Evolutionary conservation across 2,888 invertebrate genomes (phyloP), one percentile per base, ranked within the genome.

Genomic region (Chrysolina haemoptera): DNA sequence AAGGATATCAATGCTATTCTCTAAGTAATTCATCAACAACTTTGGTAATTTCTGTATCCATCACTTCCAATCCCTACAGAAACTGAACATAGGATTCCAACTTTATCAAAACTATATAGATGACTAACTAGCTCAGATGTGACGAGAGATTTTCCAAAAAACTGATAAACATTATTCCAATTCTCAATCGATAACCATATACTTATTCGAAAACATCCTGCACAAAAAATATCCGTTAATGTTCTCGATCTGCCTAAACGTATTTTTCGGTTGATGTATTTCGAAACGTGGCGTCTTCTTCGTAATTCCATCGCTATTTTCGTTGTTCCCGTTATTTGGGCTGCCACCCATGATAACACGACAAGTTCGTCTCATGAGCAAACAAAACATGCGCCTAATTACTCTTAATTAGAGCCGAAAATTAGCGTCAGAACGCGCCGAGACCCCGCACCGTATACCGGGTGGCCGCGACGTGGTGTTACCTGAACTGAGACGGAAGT

Each of bases 371-470:
- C 69, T 65, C 65, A 73, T 68, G 69, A 66, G 73, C 64, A 64
- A 64, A 69, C 59, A 53, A 62, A 70, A 73, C 68, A 68, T 43
- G 59, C 22, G 22, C 40, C 59, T 73, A 73, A 73, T 73, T 69
- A 73, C 48, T 59, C 64, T 65, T 73, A 73, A 73, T 73, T 73
- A 66, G 65, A 18, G 18, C 65, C 59, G 65, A 73, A 73, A 73
- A 73, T 73, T 73, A 73, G 69, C 65, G 14, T n/a, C 66, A 11
- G 18, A 50, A 46, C 41, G 35, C 48, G 65, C 55, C 55, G 46
- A 65, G 48, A 22, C 16, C 46, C 48, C 35, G 35, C 35, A 27
- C 50, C 1, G n/a, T 27, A 35, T 35, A 22, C 59, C 59, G 27
- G 35, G 59, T 59, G 20, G 20, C 20, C 12, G 20, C 9, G 53